Evolutionary conservation across 2,797 vertebrate species (phyloP).

Genomic region (Trachurus trachurus): DNA sequence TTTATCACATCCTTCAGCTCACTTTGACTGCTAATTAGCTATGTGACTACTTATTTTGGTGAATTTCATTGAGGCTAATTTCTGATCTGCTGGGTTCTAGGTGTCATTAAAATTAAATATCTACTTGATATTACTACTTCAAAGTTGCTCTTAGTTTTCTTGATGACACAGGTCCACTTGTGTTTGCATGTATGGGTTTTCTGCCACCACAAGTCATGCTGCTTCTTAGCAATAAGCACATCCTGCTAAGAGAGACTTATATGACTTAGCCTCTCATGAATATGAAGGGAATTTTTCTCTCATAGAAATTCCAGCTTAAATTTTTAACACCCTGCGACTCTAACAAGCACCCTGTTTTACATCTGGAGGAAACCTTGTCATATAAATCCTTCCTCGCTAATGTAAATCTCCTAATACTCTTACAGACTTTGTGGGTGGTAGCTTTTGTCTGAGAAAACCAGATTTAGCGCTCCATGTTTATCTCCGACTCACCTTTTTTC

Average conservation of each 20-base stretch:
- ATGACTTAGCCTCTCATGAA: slow-evolving; percentile 40
- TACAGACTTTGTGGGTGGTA: slow-evolving; percentile 62
- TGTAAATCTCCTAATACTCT: slow-evolving; percentile 73
- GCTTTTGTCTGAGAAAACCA: slow-evolving; percentile 57
- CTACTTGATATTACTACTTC: neutral
- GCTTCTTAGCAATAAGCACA: slow-evolving; percentile 54
- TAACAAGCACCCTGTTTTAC: slow-evolving; percentile 47
- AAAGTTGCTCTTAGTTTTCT: neutral
- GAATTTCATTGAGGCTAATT: neutral
- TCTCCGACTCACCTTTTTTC: neutral
- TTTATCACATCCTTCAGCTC: neutral
- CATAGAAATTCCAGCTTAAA: slow-evolving; percentile 51
- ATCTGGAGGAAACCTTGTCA: slow-evolving; percentile 58
- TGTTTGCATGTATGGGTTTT: slow-evolving; percentile 11
- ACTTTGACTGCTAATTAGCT: neutral
- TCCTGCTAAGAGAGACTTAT: slow-evolving; percentile 54
- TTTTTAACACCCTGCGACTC: slow-evolving; percentile 44
- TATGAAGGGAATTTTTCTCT: slow-evolving; percentile 45
- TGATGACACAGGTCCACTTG: slow-evolving; percentile 18
- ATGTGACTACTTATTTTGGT: neutral
- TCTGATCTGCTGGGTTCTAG: neutral
- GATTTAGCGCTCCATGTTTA: slow-evolving; percentile 39
- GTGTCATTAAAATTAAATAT: neutral
- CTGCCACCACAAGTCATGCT: slow-evolving; percentile 14
- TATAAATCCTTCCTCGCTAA: slow-evolving; percentile 60